Percentiles rank a stretch among this genome's conserved stretches.
These are phyloP conservation scores for Etheostoma cragini DNA, from an alignment of 2,113 vertebrate species.

Conservation along the genomic window DNA sequence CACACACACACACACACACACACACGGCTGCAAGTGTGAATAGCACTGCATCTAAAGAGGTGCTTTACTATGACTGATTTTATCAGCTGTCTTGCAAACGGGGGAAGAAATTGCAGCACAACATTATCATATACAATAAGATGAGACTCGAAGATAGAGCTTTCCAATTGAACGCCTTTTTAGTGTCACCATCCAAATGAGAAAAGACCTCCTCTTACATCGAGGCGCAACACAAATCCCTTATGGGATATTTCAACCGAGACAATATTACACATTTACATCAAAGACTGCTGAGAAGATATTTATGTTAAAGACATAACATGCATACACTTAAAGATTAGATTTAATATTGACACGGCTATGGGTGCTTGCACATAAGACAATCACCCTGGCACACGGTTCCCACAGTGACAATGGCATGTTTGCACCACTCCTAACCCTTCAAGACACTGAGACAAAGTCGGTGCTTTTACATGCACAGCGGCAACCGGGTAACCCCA, in stretches of 20 bases:
- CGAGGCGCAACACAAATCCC: slow-evolving; percentile 54
- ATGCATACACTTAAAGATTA: slow-evolving; percentile 38
- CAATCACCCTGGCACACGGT: slow-evolving; percentile 1
- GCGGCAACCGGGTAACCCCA: too few species aligned
- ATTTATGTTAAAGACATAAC: slow-evolving; percentile 57
- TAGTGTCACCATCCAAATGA: slow-evolving; percentile 75
- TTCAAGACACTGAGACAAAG: neutral
- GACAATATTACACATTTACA: slow-evolving; percentile 74
- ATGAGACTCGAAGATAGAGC: slow-evolving; percentile 67
- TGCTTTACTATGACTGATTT: slow-evolving; percentile 75
- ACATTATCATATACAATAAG: slow-evolving; percentile 81
- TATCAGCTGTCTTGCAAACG: slow-evolving; percentile 75
- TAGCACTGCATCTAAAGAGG: slow-evolving; percentile 56
- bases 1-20: slow-evolving; percentile 39
- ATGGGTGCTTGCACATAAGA: slow-evolving; percentile 3
- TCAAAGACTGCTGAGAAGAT: slow-evolving; percentile 53
- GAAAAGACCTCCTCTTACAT: slow-evolving; percentile 64
- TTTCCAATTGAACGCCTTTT: slow-evolving; percentile 73
- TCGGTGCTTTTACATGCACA: too few species aligned
- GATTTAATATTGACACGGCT: slow-evolving; percentile 37
- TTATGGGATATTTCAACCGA: slow-evolving; percentile 59
- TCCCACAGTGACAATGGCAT: slow-evolving; percentile 4
- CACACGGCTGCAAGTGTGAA: slow-evolving; percentile 23
- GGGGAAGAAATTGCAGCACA: slow-evolving; percentile 74
- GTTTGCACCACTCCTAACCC: slow-evolving; percentile 3